These are phyloP conservation scores for human DNA, from an alignment of 2,113 vertebrate species.

Conservation along the genomic window DNA sequence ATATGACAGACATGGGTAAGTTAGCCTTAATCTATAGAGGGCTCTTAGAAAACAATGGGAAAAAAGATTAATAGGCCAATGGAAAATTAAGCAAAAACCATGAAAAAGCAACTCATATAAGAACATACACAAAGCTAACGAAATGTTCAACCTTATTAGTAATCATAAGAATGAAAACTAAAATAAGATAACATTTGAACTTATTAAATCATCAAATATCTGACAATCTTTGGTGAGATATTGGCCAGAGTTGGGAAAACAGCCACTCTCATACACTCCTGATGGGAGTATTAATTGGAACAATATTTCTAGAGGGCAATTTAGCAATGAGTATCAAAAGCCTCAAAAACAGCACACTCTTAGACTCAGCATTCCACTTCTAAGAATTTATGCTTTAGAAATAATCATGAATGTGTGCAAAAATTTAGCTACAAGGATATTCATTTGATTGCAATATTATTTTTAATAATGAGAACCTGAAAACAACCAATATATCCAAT, in stretches of 20 bases:
- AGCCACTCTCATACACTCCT: conserved; percentile 4
- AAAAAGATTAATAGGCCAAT: not conserved
- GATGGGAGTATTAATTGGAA: conserved; percentile 29
- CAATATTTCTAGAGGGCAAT: conserved; percentile 46
- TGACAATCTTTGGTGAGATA: conserved; percentile 32
- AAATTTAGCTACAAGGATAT: conserved; percentile 24
- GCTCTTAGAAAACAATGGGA: not conserved
- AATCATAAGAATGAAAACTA: not conserved
- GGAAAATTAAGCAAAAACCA: conserved; percentile 11
- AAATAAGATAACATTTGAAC: conserved; percentile 46
- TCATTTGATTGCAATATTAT: conserved; percentile 2
- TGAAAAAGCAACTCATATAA: not conserved
- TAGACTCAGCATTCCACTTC: not conserved
- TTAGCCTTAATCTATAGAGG: not conserved
- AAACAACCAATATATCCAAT: conserved; percentile 18
- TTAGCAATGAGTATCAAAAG: conserved; percentile 47
- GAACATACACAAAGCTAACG: not conserved
- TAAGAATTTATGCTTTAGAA: not conserved
- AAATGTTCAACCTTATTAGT: not conserved
- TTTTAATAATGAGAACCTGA: conserved; percentile 55
- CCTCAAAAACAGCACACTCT: not conserved
- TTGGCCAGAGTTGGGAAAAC: conserved; percentile 37
- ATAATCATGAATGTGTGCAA: not conserved
- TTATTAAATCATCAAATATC: conserved; percentile 49
- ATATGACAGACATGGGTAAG: not conserved